These are phyloP conservation scores for Agrilus planipennis DNA, from an alignment of 1,140 invertebrate species.

Conservation along the genomic window DNA sequence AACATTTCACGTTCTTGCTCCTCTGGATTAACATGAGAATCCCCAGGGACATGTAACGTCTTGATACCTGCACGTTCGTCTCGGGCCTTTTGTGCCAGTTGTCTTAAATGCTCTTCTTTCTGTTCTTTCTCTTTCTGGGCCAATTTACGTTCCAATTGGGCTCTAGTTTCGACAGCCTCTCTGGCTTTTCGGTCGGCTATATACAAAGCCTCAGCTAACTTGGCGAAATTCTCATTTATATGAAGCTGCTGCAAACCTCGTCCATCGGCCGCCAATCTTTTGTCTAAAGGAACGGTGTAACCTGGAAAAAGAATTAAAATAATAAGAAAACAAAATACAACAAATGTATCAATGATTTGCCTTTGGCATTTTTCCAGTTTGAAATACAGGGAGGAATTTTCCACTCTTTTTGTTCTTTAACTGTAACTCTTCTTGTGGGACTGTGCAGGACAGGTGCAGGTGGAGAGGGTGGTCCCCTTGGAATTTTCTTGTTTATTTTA, in stretches of 20 bases:
- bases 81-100: slow-evolving; percentile 89
- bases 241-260: slow-evolving; percentile 93
- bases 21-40: slow-evolving; percentile 45
- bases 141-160: slow-evolving; percentile 90
- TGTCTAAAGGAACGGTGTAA: slow-evolving; percentile 97
- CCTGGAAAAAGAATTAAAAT: slow-evolving; percentile 41
- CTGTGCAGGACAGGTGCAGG: slow-evolving; percentile 94
- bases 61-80: slow-evolving; percentile 87
- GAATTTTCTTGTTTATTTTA: slow-evolving; percentile 93
- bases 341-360: slow-evolving; percentile 30
- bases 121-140: slow-evolving; percentile 98
- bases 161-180: slow-evolving; percentile 92
- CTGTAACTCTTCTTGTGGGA: slow-evolving; percentile 92
- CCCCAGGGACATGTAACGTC: slow-evolving; percentile 28
- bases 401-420: slow-evolving; percentile 99
- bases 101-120: slow-evolving; percentile 89
- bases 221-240: slow-evolving; percentile 99
- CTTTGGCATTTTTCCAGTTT: slow-evolving; percentile 99
- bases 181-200: slow-evolving; percentile 96
- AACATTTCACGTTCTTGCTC: slow-evolving; percentile 82
- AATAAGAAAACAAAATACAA: neutral
- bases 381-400: slow-evolving; percentile 99
- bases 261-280: slow-evolving; percentile 95
- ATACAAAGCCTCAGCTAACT: slow-evolving; percentile 92
- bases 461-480: slow-evolving; percentile 93